These are phyloP conservation scores for Nesidiocoris tenuis DNA, from an alignment of 2,888 invertebrate species.

Conservation along the genomic window DNA sequence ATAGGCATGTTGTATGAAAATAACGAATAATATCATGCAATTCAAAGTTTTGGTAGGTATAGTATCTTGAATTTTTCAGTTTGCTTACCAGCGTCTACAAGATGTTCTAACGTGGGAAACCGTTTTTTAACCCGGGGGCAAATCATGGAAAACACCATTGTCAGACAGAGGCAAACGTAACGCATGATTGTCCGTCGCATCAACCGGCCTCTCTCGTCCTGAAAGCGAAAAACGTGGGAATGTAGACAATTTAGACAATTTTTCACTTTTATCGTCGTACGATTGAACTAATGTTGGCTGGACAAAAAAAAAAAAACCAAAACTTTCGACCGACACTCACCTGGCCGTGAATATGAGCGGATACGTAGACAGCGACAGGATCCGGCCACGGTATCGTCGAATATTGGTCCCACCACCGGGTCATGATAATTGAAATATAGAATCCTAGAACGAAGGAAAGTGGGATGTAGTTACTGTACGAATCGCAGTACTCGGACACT, in stretches of 20 bases:
- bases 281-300: neutral
- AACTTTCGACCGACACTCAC: slow-evolving; percentile 51
- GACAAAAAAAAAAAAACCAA: no score
- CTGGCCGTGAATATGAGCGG: slow-evolving; percentile 78
- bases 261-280: no score
- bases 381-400: slow-evolving; percentile 82
- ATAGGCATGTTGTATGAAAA: no score
- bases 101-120: slow-evolving; percentile 79
- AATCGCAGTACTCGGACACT: slow-evolving; percentile 79
- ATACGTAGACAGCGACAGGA: slow-evolving; percentile 81
- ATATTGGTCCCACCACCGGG: slow-evolving; percentile 89
- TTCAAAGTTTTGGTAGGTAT: no score
- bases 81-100: slow-evolving; percentile 73
- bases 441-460: slow-evolving; percentile 91
- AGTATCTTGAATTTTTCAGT: no score
- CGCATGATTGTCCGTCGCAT: slow-evolving; percentile 81
- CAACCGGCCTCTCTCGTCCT: slow-evolving; percentile 76
- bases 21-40: no score
- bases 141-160: slow-evolving; percentile 82
- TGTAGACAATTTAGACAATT: no score
- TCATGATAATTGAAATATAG: slow-evolving; percentile 90
- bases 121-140: slow-evolving; percentile 85
- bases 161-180: slow-evolving; percentile 80
- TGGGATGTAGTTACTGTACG: slow-evolving; percentile 84
- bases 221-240: slow-evolving; percentile 5